Base-by-base conservation (phyloP, 2,797 vertebrate genomes). In the Sorex maritimensis region DNA sequence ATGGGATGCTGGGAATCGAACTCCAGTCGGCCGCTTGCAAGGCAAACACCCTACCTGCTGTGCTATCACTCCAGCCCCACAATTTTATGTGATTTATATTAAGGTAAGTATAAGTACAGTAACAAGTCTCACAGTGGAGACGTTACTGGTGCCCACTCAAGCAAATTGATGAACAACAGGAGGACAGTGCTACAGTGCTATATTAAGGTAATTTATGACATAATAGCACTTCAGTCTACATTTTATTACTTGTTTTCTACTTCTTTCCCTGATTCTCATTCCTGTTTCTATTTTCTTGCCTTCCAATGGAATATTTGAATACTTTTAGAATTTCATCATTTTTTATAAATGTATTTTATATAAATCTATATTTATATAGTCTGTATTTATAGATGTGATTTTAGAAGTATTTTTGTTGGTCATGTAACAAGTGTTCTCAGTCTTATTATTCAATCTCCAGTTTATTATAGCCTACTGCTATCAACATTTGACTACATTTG, bases 261-360 rank as follows among this genome's bases (percentile, higher is more conserved):
- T 90, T 68, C 9, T 41, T 75, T 90, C 26, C 61, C 38, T 77
- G 49, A 2, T 81, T 69, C 21, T 75, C 49, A 71, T 41, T 80
- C 8, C 34, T 58, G 44, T 61, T 82, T 92, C 63, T 84, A 28
- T 79, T 84, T 84, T 67, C n/a, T 88, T 88, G 58, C 7, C 61
- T 72, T 77, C 34, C 63, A 58, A 0, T 78, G 24, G 4, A 78
- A 55, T 72, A 78, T 2, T 52, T 71, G n/a, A 88, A 61, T 38
- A 49, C 61, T 52, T 67, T 49, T 26, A 75, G 21, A 11, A 65
- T 72, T 73, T 44, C 41, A 44, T 44, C 41, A 44, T 44, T 5
- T 5, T 44, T 44, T 44, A 44, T 44, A 44, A 44, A 44, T 44
- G 41, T 7, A 3, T 44, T 44, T 44, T 44, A 44, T 44, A 44